phyloP scores from a whole-genome alignment of 2,888 invertebrate species.

The Lycaena phlaeas region DNA sequence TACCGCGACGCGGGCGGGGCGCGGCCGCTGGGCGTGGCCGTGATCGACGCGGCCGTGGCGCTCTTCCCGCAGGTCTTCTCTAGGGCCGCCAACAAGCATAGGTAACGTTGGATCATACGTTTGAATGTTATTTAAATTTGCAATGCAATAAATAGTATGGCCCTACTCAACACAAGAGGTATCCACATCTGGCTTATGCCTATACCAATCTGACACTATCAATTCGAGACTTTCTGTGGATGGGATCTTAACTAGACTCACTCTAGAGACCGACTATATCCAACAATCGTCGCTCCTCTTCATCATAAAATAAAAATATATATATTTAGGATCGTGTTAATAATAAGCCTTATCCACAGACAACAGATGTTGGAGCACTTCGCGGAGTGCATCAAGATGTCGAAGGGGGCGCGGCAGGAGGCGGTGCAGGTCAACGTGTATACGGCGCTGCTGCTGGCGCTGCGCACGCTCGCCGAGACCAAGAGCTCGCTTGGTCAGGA shows the following conservation, averaged over 20 bases:
- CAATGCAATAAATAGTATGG: no score
- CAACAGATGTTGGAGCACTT: slow-evolving; percentile 98
- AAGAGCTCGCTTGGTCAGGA: slow-evolving; percentile 91
- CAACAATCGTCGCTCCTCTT: no score
- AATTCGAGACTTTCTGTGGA: no score
- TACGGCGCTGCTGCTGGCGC: slow-evolving; percentile 90
- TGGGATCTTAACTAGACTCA: no score
- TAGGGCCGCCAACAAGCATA: slow-evolving; percentile 94
- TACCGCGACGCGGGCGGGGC: slow-evolving; percentile 83
- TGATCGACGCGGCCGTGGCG: slow-evolving; percentile 94
- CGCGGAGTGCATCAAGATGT: slow-evolving; percentile 93
- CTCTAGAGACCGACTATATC: no score
- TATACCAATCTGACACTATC: no score
- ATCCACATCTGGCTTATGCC: no score
- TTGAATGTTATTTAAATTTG: no score
- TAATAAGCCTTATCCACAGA: slow-evolving; percentile 31
- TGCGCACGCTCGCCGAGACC: slow-evolving; percentile 89
- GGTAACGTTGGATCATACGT: no score
- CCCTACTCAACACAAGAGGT: no score
- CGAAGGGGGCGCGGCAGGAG: slow-evolving; percentile 93
- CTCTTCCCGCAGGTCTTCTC: slow-evolving; percentile 96
- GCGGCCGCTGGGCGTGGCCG: slow-evolving; percentile 94
- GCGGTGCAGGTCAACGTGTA: slow-evolving; percentile 97
- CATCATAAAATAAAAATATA: no score
- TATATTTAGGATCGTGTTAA: no score